These are phyloP conservation scores for Corythornis leucogaster DNA, from an alignment of 2,797 vertebrate genomes.

Conservation along the genomic window DNA sequence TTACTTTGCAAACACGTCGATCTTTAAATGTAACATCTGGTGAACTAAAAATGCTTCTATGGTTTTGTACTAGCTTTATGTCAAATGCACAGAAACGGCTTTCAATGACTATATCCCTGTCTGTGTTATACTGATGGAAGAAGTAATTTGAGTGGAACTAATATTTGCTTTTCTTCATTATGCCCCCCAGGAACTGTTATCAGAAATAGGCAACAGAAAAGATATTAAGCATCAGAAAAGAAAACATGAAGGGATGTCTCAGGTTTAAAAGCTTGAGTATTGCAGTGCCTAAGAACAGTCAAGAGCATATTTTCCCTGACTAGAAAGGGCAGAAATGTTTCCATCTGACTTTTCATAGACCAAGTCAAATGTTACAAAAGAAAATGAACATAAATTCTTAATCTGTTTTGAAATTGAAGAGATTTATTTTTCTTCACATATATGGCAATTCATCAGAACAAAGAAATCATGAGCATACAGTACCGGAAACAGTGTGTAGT, in stretches of 20 bases:
- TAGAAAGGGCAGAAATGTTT: neutral
- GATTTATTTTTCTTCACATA: neutral
- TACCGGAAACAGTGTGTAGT: neutral
- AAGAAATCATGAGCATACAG: neutral
- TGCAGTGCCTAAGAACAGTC: neutral
- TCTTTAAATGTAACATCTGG: neutral
- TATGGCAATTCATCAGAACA: neutral
- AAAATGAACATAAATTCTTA: conserved; percentile 12
- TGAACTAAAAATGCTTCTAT: neutral
- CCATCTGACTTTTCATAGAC: conserved; percentile 7
- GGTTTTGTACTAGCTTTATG: neutral
- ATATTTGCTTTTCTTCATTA: neutral
- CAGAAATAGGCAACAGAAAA: neutral
- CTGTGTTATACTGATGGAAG: neutral
- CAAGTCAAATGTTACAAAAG: neutral
- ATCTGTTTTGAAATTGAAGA: conserved; percentile 28
- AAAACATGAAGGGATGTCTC: neutral
- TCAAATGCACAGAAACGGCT: neutral
- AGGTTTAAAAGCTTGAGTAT: neutral
- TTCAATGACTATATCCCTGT: neutral
- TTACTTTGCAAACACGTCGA: neutral
- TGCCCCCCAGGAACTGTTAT: neutral
- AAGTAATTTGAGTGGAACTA: neutral
- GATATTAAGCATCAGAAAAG: neutral
- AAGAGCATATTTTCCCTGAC: neutral